Evolutionary conservation across 2,888 invertebrate genomes (phyloP).

Genomic region (Drosophila meridionalis): DNA sequence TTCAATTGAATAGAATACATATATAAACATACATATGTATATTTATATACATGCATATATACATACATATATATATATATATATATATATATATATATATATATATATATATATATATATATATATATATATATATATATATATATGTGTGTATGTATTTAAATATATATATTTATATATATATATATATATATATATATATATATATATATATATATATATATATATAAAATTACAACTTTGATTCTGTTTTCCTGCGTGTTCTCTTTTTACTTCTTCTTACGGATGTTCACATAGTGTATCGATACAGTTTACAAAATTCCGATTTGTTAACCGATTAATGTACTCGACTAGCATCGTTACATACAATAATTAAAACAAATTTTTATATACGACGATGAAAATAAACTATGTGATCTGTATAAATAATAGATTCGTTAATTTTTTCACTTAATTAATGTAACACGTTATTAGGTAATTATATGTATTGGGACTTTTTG

Average conservation of each 20-base stretch:
- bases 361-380: background rate
- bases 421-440: background rate
- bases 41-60: background rate
- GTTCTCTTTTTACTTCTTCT: slow-evolving; percentile 27
- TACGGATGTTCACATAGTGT: slow-evolving; percentile 9
- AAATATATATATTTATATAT: background rate
- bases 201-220: background rate
- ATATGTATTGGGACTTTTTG: background rate
- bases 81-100: background rate
- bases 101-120: slow-evolving; percentile 1
- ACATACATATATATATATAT: background rate
- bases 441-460: background rate
- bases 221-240: background rate
- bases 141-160: background rate
- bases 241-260: slow-evolving; percentile 29
- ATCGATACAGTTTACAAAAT: slow-evolving; percentile 3
- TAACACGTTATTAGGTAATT: background rate
- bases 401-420: background rate
- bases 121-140: background rate
- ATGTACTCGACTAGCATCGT: background rate
- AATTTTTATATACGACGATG: background rate
- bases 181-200: background rate
- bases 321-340: background rate
- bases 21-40: background rate
- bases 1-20: background rate